These are phyloP conservation scores for Agrotis ipsilon DNA, from an alignment of 2,888 invertebrate genomes.

Conservation along the genomic window DNA sequence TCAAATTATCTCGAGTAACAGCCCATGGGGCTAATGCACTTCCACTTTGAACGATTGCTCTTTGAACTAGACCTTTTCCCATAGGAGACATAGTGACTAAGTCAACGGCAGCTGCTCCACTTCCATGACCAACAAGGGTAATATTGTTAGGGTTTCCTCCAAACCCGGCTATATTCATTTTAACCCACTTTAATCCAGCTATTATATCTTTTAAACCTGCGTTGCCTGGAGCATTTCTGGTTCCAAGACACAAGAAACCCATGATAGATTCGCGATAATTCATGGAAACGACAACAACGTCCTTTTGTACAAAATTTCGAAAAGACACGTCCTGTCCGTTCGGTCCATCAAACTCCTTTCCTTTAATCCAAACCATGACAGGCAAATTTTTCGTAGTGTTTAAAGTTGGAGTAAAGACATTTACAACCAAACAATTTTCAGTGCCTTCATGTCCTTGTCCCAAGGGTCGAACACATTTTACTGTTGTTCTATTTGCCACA, in stretches of 20 bases:
- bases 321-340: conserved; percentile 82
- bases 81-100: conserved; percentile 83
- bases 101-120: conserved; percentile 92
- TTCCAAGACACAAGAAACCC: conserved; percentile 93
- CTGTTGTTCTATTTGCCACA: conserved; percentile 76
- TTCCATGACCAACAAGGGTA: conserved; percentile 95
- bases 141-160: conserved; percentile 95
- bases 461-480: conserved; percentile 82
- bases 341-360: conserved; percentile 79
- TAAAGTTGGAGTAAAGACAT: conserved; percentile 78
- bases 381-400: conserved; percentile 67
- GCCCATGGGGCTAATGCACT: conserved; percentile 86
- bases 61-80: conserved; percentile 79
- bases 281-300: conserved; percentile 92
- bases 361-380: conserved; percentile 88
- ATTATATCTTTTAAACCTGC: conserved; percentile 96
- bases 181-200: conserved; percentile 94
- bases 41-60: conserved; percentile 85
- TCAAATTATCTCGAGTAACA: conserved; percentile 82
- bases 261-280: conserved; percentile 94
- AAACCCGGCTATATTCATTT: conserved; percentile 94
- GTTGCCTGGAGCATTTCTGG: conserved; percentile 94
- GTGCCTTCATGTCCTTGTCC: conserved; percentile 83
- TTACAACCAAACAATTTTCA: conserved; percentile 84
- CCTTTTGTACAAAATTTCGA: conserved; percentile 92